Conservation (phyloP, 1,140 invertebrate species). For the Drosophila erecta region DNA sequence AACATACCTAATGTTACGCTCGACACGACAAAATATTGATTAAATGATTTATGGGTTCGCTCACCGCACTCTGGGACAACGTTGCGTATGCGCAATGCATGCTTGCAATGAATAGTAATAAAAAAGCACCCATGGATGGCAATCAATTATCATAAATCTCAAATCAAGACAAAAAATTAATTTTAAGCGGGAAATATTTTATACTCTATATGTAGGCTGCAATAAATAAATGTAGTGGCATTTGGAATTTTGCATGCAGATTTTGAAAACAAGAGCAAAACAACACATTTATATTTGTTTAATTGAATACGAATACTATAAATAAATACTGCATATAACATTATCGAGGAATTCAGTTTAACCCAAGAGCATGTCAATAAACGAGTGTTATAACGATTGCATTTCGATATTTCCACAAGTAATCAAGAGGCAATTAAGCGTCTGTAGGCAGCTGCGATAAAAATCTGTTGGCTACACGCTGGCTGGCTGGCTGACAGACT, state of each 20-base stretch:
- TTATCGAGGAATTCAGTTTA: neutral
- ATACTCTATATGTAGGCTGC: neutral
- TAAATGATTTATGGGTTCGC: conserved; percentile 71
- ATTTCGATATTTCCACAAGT: conserved; percentile 47
- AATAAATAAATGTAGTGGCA: too few species aligned
- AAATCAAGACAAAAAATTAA: conserved; percentile 33
- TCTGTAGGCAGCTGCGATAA: conserved; percentile 67
- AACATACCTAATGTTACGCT: conserved; percentile 59
- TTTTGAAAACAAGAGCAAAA: too few species aligned
- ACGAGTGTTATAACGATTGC: conserved; percentile 5
- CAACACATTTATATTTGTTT: too few species aligned
- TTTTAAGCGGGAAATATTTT: neutral
- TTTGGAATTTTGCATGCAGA: too few species aligned
- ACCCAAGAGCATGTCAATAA: neutral
- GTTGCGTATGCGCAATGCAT: conserved; percentile 67
- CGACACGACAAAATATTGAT: conserved; percentile 80
- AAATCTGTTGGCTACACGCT: conserved; percentile 71
- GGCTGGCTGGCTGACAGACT: conserved; percentile 46
- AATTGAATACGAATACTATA: neutral
- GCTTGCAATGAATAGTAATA: conserved; percentile 23
- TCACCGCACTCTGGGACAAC: conserved; percentile 42
- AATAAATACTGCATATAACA: neutral
- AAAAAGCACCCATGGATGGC: conserved; percentile 44
- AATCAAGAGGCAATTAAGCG: conserved; percentile 77
- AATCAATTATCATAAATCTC: conserved; percentile 72